Evolutionary conservation across 1,140 invertebrate species (phyloP).

Genomic region (Diorhabda sublineata): DNA sequence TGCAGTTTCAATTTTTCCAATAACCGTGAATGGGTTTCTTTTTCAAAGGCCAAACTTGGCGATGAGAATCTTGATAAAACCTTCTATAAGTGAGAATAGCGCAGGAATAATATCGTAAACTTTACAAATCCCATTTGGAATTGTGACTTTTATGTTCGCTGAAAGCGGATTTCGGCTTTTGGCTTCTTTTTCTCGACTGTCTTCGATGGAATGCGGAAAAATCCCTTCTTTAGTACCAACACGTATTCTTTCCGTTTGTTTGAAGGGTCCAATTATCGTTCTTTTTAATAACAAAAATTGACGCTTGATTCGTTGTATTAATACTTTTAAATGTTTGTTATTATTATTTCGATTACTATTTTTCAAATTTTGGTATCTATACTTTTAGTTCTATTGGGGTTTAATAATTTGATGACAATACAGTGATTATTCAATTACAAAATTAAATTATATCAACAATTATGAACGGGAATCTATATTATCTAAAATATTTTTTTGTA

Average conservation of each 20-base stretch:
- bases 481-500: not conserved
- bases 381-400: not conserved
- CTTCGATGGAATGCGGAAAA: slow-evolving; percentile 9
- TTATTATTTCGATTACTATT: not conserved
- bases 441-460: not conserved
- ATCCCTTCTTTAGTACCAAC: slow-evolving; percentile 13
- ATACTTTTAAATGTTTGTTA: not conserved
- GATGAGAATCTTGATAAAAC: slow-evolving; percentile 45
- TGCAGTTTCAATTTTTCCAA: slow-evolving; percentile 42
- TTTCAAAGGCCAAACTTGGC: slow-evolving; percentile 42
- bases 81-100: slow-evolving; percentile 48
- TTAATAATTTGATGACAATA: not conserved
- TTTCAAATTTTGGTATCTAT: not conserved
- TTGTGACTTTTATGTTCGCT: slow-evolving; percentile 49
- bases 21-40: slow-evolving; percentile 40
- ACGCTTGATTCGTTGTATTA: not conserved
- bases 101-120: slow-evolving; percentile 49
- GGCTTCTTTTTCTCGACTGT: slow-evolving; percentile 38
- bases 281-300: not conserved
- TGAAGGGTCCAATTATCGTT: slow-evolving; percentile 7
- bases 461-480: not conserved
- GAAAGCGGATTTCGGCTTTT: slow-evolving; percentile 40
- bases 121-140: slow-evolving; percentile 49
- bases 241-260: slow-evolving; percentile 15
- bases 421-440: not conserved